Percentiles rank a stretch among this genome's conserved stretches.
These are phyloP conservation scores for Drosophila kanekoi DNA, from an alignment of 2,888 invertebrate genomes.

Conservation along the genomic window DNA sequence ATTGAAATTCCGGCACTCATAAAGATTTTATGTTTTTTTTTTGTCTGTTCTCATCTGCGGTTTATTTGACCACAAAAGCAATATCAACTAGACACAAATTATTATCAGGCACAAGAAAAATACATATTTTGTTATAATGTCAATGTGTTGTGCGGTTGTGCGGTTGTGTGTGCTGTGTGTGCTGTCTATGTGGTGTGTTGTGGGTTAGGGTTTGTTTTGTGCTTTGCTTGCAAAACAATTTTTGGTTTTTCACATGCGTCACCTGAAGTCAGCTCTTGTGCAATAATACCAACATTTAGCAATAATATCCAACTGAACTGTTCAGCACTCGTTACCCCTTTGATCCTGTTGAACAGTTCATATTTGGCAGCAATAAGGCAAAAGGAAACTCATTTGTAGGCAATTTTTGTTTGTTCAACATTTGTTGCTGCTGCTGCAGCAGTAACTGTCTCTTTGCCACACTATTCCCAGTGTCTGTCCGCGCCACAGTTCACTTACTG, in stretches of 20 bases:
- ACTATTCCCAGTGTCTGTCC: not conserved
- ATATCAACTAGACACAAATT: conserved; percentile 24
- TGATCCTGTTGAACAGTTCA: conserved; percentile 2
- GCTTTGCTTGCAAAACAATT: conserved; percentile 20
- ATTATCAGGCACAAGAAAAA: conserved; percentile 31
- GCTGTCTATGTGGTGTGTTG: not conserved
- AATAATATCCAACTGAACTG: conserved; percentile 1
- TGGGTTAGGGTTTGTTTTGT: not conserved
- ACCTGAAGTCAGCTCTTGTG: conserved; percentile 19
- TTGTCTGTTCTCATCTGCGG: conserved; percentile 22
- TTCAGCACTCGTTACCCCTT: not conserved
- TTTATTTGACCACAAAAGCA: conserved; percentile 32
- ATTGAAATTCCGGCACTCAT: not conserved
- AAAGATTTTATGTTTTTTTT: not conserved
- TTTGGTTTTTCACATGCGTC: conserved; percentile 29
- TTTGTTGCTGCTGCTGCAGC: conserved; percentile 39
- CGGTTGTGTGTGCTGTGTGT: conserved; percentile 6
- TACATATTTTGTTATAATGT: conserved; percentile 20
- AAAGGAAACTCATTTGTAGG: conserved; percentile 52
- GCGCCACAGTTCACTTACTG: not conserved
- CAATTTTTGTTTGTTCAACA: conserved; percentile 31
- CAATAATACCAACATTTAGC: conserved; percentile 28
- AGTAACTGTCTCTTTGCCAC: conserved; percentile 28
- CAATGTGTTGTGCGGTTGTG: not conserved
- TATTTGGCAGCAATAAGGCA: conserved; percentile 19